Evolutionary conservation across 1,140 invertebrate species (phyloP).

Genomic region (Euwallacea similis): DNA sequence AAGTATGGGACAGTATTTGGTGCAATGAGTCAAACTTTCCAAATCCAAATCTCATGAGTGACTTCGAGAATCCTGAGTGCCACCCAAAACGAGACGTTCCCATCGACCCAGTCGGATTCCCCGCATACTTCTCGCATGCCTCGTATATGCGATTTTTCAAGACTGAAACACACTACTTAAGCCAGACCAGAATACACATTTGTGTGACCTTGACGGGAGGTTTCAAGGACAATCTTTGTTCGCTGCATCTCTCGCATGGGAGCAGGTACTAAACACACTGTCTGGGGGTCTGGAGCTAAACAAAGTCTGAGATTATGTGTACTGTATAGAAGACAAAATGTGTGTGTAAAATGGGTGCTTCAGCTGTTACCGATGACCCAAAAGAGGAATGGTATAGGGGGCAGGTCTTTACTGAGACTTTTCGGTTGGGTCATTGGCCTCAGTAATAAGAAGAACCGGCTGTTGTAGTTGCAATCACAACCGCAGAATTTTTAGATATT

Average conservation of each 20-base stretch:
- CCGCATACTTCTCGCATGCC: slow-evolving; percentile 3
- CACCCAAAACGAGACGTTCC: not conserved
- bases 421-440: too few species aligned
- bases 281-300: slow-evolving; percentile 19
- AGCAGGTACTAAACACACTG: slow-evolving; percentile 33
- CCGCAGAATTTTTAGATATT: too few species aligned
- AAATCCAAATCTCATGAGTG: too few species aligned
- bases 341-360: slow-evolving; percentile 3
- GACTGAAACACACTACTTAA: slow-evolving; percentile 16
- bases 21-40: too few species aligned
- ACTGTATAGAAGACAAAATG: not conserved
- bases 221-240: slow-evolving; percentile 38
- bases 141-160: slow-evolving; percentile 27
- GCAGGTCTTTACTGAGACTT: too few species aligned
- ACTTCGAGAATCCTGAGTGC: too few species aligned
- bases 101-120: not conserved
- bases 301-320: slow-evolving; percentile 24
- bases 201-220: slow-evolving; percentile 25
- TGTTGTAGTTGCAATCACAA: too few species aligned
- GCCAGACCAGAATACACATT: slow-evolving; percentile 26
- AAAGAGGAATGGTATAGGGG: slow-evolving; percentile 4
- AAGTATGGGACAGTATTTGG: too few species aligned
- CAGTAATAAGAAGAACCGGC: too few species aligned
- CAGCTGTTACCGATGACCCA: slow-evolving; percentile 22
- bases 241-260: slow-evolving; percentile 28